phyloP scores from a whole-genome alignment of 2,888 invertebrate species.

The Dermolepida albohirtum region DNA sequence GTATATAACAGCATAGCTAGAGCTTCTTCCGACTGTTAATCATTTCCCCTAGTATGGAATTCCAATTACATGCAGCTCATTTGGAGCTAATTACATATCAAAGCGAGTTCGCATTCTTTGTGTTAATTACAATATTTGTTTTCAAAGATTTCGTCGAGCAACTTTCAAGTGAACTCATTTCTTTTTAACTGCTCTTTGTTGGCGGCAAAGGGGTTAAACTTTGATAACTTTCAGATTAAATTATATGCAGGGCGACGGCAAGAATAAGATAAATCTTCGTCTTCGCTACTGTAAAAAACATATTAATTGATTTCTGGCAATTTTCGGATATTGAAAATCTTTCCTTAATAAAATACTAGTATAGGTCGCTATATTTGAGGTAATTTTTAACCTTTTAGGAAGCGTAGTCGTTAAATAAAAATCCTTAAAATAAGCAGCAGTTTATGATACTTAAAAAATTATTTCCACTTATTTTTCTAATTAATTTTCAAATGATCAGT shows the following conservation, averaged over 20 bases:
- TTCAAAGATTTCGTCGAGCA: slow-evolving; percentile 54
- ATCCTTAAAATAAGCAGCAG: no score
- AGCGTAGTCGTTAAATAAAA: no score
- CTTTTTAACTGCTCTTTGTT: slow-evolving; percentile 39
- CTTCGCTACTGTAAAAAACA: background rate
- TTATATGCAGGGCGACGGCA: slow-evolving; percentile 13
- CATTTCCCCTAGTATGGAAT: slow-evolving; percentile 55
- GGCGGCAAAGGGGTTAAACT: slow-evolving; percentile 38
- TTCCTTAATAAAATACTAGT: no score
- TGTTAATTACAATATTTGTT: slow-evolving; percentile 62
- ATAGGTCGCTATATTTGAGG: no score
- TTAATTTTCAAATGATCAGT: no score
- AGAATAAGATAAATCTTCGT: slow-evolving; percentile 29
- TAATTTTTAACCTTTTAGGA: no score
- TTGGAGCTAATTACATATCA: slow-evolving; percentile 61
- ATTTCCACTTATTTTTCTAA: no score
- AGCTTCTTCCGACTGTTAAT: slow-evolving; percentile 51
- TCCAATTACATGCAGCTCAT: slow-evolving; percentile 60
- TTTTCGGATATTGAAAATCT: no score
- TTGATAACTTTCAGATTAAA: slow-evolving; percentile 40
- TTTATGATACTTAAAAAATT: no score
- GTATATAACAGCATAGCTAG: slow-evolving; percentile 22
- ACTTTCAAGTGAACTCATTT: slow-evolving; percentile 41
- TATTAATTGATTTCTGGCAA: no score
- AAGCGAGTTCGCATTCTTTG: slow-evolving; percentile 60